Evolutionary conservation across 2,888 invertebrate genomes (phyloP), one percentile per base, ranked within the genome.

Genomic region (Epirrita christyi): DNA sequence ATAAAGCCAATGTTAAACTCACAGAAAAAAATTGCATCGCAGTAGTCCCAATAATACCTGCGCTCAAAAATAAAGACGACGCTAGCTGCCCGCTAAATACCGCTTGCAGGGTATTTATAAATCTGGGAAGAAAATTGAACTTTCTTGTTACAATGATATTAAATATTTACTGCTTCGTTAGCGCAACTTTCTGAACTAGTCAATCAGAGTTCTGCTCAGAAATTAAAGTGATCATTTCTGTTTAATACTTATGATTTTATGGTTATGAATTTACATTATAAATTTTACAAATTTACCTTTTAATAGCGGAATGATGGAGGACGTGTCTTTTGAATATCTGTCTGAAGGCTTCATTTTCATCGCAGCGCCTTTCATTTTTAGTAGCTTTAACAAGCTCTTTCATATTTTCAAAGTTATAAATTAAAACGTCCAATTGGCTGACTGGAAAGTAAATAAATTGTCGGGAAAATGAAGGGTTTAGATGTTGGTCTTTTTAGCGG

Each of bases 371-470:
- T 70, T 78, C 73, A 67, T 48, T 52, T 38, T 61, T 73, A 37
- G 66, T 68, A 10, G 55, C 55, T 63, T 76, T 76, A 66, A 80
- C 67, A 55, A 78, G 68, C 44, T 72, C 69, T 67, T 78, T 75
- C 71, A 85, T 82, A 72, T 85, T 80, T 74, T 80, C 72, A 60
- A 85, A 71, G 65, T 81, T 84, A 67, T 78, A 72, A 70, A 80
- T 80, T 78, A 85, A 75, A 72, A 84, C 70, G 61, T 85, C 80
- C 73, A 83, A 79, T 76, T 85, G 83, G 61, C 80, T 75, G 58
- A 75, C 85, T 83, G 74, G 41, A 80, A 75, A 60, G 52, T 56
- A 70, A 75, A 70, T 60, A 68, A 64, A 67, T 64, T 21, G 59
- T 60, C 32, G 21, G 51, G 6, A 42, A 56, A 63, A 59, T 45